Base-by-base conservation (phyloP, 2,888 invertebrate genomes). In the Meloe dianella region DNA sequence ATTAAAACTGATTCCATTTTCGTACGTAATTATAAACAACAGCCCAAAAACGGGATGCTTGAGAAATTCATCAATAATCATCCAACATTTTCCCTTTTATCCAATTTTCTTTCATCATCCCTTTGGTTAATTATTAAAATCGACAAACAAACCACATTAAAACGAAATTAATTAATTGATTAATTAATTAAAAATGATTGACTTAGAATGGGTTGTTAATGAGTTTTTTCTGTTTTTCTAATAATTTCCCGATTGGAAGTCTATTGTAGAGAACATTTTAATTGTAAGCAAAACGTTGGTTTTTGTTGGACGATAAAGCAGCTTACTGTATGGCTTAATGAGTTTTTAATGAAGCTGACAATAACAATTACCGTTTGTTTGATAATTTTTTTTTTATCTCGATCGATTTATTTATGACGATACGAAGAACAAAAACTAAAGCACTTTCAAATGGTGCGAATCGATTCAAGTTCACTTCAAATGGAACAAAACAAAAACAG, bases 1-100 rank as follows among this genome's bases (percentile, higher is more conserved):
- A 67, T 67, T 64, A 67, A n/a, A n/a, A 60, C 57, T 20, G 62
- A 61, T 62, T 29, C 64, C 54, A 30, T 41, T 59, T 24, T 20
- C n/a, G 30, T 64, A 51, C 57, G 20, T 61, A 57, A 61, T 65
- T 64, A 60, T 56, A 60, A 54, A 56, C 8, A 51, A 60, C 1
- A 47, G 8, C 10, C 17, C n/a, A n/a, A n/a, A n/a, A 47, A 47
- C 47, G 20, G 20, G 9, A 20, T 20, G 9, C 20, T 47, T 47
- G 20, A 3, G 20, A 20, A 47, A 20, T 20, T 47, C 20, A 47
- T 47, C 47, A 47, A 47, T 47, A 41, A 17, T 14, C n/a, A 27
- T 27, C 4, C 27, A 27, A 27, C 27, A 41, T 17, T 17, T 17
- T 8, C 20, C 10, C 9, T 47, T 22, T 20, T 8, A 20, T 20